Conservation (phyloP, 2,888 invertebrate genomes). For the Agonopterix subpropinquella region DNA sequence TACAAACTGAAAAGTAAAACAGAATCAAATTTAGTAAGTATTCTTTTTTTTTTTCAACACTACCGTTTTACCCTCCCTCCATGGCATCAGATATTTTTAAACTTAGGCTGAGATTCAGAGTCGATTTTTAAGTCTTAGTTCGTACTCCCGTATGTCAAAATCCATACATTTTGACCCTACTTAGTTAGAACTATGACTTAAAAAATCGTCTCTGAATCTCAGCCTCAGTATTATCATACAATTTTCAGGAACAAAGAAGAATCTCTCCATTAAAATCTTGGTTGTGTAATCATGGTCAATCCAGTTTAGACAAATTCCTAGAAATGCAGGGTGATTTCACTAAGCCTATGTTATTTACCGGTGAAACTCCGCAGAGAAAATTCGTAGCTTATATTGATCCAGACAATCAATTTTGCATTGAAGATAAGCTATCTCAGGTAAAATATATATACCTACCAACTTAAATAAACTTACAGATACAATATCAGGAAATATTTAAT, state of each 20-base stretch:
- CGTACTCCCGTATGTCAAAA: no score
- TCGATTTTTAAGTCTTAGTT: no score
- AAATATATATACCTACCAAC: neutral
- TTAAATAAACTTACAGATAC: no score
- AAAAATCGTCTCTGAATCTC: no score
- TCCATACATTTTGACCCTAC: no score
- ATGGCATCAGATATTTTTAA: no score
- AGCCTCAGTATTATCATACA: no score
- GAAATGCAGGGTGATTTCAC: constrained; percentile 78
- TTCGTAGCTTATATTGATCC: constrained; percentile 97
- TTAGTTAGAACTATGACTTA: no score
- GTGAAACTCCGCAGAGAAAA: constrained; percentile 89
- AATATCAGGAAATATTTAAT: no score
- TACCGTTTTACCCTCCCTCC: no score
- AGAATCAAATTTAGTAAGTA: constrained; percentile 74
- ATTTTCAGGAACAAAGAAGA: constrained; percentile 81
- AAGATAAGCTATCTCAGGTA: constrained; percentile 96
- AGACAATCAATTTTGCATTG: constrained; percentile 89
- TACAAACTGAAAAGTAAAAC: constrained; percentile 87
- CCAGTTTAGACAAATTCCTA: constrained; percentile 89
- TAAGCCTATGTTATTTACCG: constrained; percentile 89
- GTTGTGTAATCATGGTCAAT: constrained; percentile 90
- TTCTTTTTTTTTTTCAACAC: no score
- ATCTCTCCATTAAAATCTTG: constrained; percentile 93
- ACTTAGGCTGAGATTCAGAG: no score